A percentile compares a stretch with the other conserved stretches of the same genome.
phyloP scores from a whole-genome alignment of 2,113 vertebrate species.

The Nerophis ophidion region DNA sequence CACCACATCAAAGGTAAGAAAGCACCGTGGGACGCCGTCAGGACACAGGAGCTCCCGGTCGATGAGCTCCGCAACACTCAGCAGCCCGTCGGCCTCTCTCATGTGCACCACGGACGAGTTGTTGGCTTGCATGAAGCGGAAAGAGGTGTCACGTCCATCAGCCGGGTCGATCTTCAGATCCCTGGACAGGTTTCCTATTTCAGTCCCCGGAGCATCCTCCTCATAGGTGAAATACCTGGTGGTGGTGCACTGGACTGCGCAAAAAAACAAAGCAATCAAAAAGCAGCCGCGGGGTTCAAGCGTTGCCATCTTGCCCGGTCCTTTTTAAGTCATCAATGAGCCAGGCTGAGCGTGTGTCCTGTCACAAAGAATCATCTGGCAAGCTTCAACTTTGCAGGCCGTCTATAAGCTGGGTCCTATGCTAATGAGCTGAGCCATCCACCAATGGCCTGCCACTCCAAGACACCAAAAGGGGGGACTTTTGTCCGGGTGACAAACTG shows the following conservation, averaged over 20 bases:
- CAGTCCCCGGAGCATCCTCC: conserved; percentile 55
- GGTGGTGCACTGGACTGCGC: conserved; percentile 35
- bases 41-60: conserved; percentile 71
- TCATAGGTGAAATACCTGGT: conserved; percentile 67
- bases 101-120: conserved; percentile 63
- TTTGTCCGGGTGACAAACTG: conserved; percentile 46
- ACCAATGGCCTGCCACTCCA: conserved; percentile 61
- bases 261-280: conserved; percentile 31
- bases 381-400: conserved; percentile 17
- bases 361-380: conserved; percentile 25
- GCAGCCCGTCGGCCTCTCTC: conserved; percentile 66
- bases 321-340: conserved; percentile 27
- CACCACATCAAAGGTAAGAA: conserved; percentile 70
- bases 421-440: conserved; percentile 50
- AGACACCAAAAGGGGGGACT: conserved; percentile 54
- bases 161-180: conserved; percentile 61
- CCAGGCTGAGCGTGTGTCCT: conserved; percentile 1
- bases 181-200: conserved; percentile 62
- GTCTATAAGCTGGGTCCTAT: conserved; percentile 58
- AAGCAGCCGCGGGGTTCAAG: conserved; percentile 12
- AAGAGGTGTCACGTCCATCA: conserved; percentile 52
- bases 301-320: conserved; percentile 7
- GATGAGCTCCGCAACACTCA: conserved; percentile 62
- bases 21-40: conserved; percentile 52
- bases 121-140: conserved; percentile 64